Percentiles rank a stretch among this genome's conserved stretches.
Conservation (phyloP, 2,888 invertebrate genomes). For the Octodonta nipae region DNA sequence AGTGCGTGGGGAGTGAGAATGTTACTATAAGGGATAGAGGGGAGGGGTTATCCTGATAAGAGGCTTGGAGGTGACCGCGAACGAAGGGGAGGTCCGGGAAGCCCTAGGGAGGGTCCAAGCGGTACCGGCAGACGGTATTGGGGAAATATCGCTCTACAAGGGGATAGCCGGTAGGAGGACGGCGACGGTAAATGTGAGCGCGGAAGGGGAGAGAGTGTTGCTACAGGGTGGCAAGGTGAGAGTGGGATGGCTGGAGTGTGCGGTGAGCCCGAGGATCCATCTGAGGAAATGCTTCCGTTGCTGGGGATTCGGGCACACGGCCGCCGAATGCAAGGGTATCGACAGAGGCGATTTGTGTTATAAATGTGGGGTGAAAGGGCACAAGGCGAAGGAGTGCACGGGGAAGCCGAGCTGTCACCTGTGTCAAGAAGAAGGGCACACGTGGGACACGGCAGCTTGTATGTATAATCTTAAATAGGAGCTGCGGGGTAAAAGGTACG, state of each 20-base stretch:
- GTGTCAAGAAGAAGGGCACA: too few relatives aligned
- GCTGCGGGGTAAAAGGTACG: too few relatives aligned
- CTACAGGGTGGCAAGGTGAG: conserved; percentile 2
- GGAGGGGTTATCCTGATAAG: too few relatives aligned
- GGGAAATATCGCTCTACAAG: not conserved
- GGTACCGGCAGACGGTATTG: not conserved
- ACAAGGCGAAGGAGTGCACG: too few relatives aligned
- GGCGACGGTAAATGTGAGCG: too few relatives aligned
- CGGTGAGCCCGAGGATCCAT: conserved; percentile 4
- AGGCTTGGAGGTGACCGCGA: conserved; percentile 3
- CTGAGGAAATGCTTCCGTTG: conserved; percentile 3
- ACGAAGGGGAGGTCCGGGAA: conserved; percentile 1
- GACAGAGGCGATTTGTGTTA: too few relatives aligned
- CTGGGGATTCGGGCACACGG: conserved; percentile 5
- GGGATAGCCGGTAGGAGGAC: conserved; percentile 2
- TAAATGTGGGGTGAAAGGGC: too few relatives aligned
- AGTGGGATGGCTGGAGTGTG: too few relatives aligned
- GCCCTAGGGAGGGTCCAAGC: not conserved
- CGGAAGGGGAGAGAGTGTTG: not conserved
- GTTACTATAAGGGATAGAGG: too few relatives aligned
- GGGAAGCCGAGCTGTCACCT: too few relatives aligned
- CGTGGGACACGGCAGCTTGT: too few relatives aligned
- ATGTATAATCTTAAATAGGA: too few relatives aligned
- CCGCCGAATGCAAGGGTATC: conserved; percentile 4
- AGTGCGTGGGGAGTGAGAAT: not conserved